Percentiles rank a stretch among this genome's conserved stretches.
phyloP scores from a whole-genome alignment of 2,113 vertebrate genomes.

The Saguinus imperator region DNA sequence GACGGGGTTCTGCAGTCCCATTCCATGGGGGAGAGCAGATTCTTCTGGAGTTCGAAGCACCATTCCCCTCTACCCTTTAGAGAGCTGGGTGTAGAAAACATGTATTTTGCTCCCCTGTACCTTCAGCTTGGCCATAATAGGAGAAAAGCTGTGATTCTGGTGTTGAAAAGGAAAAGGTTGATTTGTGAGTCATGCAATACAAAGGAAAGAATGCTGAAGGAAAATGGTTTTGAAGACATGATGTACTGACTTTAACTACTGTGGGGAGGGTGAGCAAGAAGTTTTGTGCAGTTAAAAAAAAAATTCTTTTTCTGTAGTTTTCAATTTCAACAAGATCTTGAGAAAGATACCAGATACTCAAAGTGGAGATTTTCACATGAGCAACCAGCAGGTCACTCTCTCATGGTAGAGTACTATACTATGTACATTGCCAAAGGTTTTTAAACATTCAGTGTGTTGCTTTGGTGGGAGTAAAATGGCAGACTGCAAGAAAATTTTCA shows the following conservation, averaged over 20 bases:
- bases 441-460: not conserved
- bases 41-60: not conserved
- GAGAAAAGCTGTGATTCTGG: not conserved
- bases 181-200: not conserved
- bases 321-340: not conserved
- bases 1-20: not conserved
- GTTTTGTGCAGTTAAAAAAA: not conserved
- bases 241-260: not conserved
- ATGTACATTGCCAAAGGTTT: not conserved
- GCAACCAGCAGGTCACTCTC: not conserved
- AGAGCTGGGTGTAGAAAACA: not conserved
- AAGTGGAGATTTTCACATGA: not conserved
- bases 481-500: not conserved
- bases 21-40: not conserved
- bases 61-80: not conserved
- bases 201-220: not conserved
- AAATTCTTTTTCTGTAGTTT: conserved; percentile 6
- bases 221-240: not conserved
- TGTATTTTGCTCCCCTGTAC: not conserved
- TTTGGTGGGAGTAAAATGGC: not conserved
- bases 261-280: not conserved
- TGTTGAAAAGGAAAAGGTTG: not conserved
- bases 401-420: too few species aligned
- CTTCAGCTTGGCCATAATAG: not conserved
- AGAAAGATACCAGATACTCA: not conserved